These are phyloP conservation scores for Tuta absoluta DNA, from an alignment of 2,888 invertebrate species.

Conservation along the genomic window DNA sequence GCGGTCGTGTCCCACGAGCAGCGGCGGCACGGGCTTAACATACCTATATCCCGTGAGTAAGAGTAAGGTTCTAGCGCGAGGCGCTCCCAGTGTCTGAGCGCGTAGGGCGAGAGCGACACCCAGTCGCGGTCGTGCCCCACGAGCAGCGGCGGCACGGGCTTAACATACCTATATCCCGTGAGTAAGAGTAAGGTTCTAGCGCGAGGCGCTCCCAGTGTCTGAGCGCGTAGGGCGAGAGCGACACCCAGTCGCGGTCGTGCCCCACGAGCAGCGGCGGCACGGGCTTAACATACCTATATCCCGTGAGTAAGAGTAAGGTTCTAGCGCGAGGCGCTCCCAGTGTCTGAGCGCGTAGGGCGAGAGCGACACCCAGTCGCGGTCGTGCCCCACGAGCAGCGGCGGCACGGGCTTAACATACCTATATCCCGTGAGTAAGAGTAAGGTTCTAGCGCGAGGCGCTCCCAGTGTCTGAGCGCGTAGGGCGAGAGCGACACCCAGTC, in stretches of 20 bases:
- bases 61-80: constrained; percentile 98
- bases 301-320: constrained; percentile 97
- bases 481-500: constrained; percentile 27
- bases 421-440: constrained; percentile 97
- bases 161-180: too few species aligned
- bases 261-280: constrained; percentile 97
- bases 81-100: constrained; percentile 97
- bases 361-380: constrained; percentile 70
- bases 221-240: constrained; percentile 83
- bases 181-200: constrained; percentile 97
- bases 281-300: too few species aligned
- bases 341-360: constrained; percentile 89
- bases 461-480: constrained; percentile 97
- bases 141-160: constrained; percentile 96
- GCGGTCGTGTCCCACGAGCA: constrained; percentile 95
- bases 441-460: constrained; percentile 97
- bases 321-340: constrained; percentile 98
- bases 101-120: constrained; percentile 73
- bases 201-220: constrained; percentile 98
- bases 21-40: constrained; percentile 97
- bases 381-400: constrained; percentile 95
- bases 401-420: constrained; percentile 99
- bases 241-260: constrained; percentile 84
- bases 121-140: constrained; percentile 91
- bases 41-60: too few species aligned